These are phyloP conservation scores for Bombus polaris DNA, from an alignment of 1,140 invertebrate genomes.

Conservation along the genomic window DNA sequence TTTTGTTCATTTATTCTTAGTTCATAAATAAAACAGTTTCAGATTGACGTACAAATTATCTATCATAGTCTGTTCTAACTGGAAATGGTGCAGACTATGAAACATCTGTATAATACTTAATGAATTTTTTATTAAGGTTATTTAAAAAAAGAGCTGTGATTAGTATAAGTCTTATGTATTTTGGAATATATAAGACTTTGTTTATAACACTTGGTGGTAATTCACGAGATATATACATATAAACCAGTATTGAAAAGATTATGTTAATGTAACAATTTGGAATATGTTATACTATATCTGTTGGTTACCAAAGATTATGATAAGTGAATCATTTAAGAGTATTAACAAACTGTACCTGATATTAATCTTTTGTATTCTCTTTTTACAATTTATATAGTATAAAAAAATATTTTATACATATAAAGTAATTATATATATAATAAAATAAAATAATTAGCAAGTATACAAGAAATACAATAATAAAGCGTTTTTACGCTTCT, in stretches of 20 bases:
- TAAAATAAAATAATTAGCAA: slow-evolving; percentile 19
- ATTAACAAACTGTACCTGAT: slow-evolving; percentile 29
- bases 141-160: not conserved
- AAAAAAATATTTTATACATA: slow-evolving; percentile 12
- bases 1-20: not conserved
- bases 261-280: not conserved
- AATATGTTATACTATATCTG: slow-evolving; percentile 5
- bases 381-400: not conserved
- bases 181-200: slow-evolving; percentile 7
- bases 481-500: slow-evolving; percentile 38
- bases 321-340: slow-evolving; percentile 9
- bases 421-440: slow-evolving; percentile 8
- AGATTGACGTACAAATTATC: slow-evolving; percentile 34
- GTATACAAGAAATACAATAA: slow-evolving; percentile 22
- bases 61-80: slow-evolving; percentile 21
- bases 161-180: slow-evolving; percentile 5
- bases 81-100: slow-evolving; percentile 26
- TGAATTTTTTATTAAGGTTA: slow-evolving; percentile 11
- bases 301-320: slow-evolving; percentile 6
- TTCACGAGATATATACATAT: not conserved
- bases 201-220: slow-evolving; percentile 14
- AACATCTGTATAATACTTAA: not conserved
- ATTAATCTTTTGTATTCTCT: slow-evolving; percentile 20
- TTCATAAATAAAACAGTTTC: slow-evolving; percentile 22
- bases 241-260: not conserved